Conservation (phyloP, 2,113 vertebrate species). For the Athene cunicularia region DNA sequence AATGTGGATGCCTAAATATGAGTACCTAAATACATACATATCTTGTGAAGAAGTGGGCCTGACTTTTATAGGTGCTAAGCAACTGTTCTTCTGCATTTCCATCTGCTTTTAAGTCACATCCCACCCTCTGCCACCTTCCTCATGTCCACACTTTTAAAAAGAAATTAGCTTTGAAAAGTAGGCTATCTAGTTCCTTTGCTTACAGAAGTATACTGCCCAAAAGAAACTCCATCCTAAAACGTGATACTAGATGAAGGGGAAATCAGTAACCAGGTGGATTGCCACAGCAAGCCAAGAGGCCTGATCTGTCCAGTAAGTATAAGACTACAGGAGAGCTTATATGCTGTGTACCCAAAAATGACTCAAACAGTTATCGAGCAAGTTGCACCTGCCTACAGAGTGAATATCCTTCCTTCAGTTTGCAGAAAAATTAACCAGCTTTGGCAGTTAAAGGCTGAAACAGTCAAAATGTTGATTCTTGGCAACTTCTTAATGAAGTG, state of each 20-base stretch:
- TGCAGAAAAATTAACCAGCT: not conserved
- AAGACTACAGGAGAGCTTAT: not conserved
- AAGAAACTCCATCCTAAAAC: not conserved
- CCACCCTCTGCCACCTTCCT: constrained; percentile 53
- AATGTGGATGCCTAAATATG: not conserved
- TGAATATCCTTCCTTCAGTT: not conserved
- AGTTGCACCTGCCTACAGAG: not conserved
- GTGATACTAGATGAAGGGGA: not conserved
- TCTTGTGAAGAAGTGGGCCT: constrained; percentile 56
- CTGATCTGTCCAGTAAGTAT: not conserved
- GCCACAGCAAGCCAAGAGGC: not conserved
- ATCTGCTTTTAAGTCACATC: constrained; percentile 46
- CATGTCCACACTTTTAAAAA: not conserved
- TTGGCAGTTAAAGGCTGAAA: not conserved
- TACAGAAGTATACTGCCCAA: not conserved
- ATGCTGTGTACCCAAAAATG: not conserved
- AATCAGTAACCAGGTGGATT: rapidly evolving
- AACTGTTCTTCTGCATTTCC: constrained; percentile 52
- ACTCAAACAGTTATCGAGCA: not conserved
- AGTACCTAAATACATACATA: not conserved
- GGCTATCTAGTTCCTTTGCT: not conserved
- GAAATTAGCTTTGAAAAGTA: not conserved
- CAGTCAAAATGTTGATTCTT: constrained; percentile 11
- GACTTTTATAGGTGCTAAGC: constrained; percentile 60
- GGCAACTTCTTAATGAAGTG: not conserved